Conservation (phyloP, 2,888 invertebrate genomes). For the Ectemnius continuus region DNA sequence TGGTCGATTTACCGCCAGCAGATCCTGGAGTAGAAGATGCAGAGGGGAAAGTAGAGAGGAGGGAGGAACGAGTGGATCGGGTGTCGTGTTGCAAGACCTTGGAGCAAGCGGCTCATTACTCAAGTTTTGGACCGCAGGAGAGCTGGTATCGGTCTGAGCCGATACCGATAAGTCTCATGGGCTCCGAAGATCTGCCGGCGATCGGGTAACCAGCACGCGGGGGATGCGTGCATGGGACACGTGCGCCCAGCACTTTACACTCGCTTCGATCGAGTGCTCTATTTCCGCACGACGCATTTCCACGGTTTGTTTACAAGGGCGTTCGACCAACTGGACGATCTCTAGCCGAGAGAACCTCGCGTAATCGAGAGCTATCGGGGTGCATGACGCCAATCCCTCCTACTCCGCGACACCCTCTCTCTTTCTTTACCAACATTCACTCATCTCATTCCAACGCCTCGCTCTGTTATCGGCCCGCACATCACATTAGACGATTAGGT, state of each 20-base stretch:
- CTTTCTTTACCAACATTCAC: neutral
- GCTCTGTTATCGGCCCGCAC: constrained; percentile 14
- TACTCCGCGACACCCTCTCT: neutral
- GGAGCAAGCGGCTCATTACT: neutral
- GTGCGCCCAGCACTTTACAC: neutral
- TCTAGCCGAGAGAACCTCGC: neutral
- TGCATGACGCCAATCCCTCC: neutral
- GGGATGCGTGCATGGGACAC: neutral
- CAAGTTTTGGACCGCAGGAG: neutral
- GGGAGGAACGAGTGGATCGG: neutral
- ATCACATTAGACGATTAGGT: constrained; percentile 30
- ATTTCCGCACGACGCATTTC: constrained; percentile 14
- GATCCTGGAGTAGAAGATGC: neutral
- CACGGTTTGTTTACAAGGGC: constrained; percentile 13
- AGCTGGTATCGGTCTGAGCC: too few species aligned
- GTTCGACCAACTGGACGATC: neutral
- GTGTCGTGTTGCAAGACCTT: neutral
- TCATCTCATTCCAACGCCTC: neutral
- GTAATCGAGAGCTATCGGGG: neutral
- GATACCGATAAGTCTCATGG: too few species aligned
- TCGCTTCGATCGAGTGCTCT: neutral
- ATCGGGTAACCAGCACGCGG: neutral
- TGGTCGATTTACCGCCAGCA: too few species aligned
- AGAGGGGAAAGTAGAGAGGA: neutral
- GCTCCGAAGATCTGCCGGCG: neutral